Evolutionary conservation across 2,797 vertebrate species (phyloP).

Genomic region (Microctenopoma lineatum): DNA sequence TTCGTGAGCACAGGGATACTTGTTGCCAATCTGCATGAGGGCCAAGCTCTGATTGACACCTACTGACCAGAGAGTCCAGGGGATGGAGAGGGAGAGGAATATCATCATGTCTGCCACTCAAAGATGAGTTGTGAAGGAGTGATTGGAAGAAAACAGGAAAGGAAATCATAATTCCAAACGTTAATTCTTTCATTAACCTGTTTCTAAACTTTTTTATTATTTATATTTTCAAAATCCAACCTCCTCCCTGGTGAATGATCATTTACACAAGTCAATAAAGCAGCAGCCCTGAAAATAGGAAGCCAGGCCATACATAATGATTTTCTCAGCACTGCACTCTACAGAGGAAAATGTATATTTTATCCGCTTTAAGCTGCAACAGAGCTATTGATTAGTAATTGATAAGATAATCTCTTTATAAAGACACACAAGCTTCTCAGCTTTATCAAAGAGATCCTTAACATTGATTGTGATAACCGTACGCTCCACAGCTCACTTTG

Average conservation of each 20-base stretch:
- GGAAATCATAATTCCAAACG: constrained; percentile 10
- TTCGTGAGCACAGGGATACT: constrained; percentile 88
- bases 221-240: constrained; percentile 60
- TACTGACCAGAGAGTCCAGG: constrained; percentile 87
- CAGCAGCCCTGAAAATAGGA: constrained; percentile 69
- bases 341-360: constrained; percentile 71
- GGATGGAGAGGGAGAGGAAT: constrained; percentile 65
- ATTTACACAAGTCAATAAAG: constrained; percentile 76
- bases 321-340: constrained; percentile 56
- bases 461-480: constrained; percentile 62
- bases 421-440: constrained; percentile 49
- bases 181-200: constrained; percentile 29
- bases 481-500: constrained; percentile 52
- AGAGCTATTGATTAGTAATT: constrained; percentile 79
- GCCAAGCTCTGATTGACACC: constrained; percentile 91
- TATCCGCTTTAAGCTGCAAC: constrained; percentile 66
- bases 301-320: constrained; percentile 55
- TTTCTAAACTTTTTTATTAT: constrained; percentile 64
- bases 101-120: constrained; percentile 80
- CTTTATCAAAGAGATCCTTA: constrained; percentile 58
- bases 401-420: constrained; percentile 71
- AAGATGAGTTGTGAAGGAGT: constrained; percentile 42
- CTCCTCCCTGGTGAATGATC: constrained; percentile 66
- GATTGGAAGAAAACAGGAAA: constrained; percentile 27
- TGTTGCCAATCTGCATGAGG: constrained; percentile 88